Percentiles rank a stretch among this genome's conserved stretches.
Conservation (phyloP, 30 jellyfish, hydroid and myxozoan genomes). For the Cassiopea andromeda region DNA sequence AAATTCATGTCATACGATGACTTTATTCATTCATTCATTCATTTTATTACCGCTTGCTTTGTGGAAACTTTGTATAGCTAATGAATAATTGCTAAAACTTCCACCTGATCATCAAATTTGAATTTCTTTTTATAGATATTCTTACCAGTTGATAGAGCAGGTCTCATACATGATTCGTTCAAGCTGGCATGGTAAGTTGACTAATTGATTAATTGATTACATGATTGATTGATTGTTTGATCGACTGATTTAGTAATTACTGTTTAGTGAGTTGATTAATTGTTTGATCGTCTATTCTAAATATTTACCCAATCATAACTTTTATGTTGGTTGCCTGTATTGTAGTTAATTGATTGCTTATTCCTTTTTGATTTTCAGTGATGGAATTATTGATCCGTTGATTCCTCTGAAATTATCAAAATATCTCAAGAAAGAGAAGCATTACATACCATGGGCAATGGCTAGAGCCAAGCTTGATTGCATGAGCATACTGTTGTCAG, state of each 20-base stretch:
- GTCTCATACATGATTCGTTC: conserved; percentile 95
- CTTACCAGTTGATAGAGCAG: conserved; percentile 93
- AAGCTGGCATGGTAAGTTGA: conserved; percentile 88
- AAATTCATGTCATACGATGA: no score
- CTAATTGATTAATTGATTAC: not conserved
- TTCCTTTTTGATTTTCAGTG: conserved; percentile 52
- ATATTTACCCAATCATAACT: conserved; percentile 78
- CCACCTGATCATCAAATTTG: not conserved
- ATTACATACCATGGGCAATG: conserved; percentile 98
- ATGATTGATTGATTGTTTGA: not conserved
- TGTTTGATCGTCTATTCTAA: conserved; percentile 67
- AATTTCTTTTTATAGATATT: conserved; percentile 65
- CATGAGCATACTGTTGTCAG: conserved; percentile 54
- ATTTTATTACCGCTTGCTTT: not conserved
- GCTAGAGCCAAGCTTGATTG: conserved; percentile 93
- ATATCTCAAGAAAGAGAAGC: conserved; percentile 86
- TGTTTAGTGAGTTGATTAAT: not conserved
- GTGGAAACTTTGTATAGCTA: not conserved
- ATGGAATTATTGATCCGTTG: conserved; percentile 83
- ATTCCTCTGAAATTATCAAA: conserved; percentile 84
- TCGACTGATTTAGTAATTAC: not conserved
- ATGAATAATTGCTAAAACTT: no score
- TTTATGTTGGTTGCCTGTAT: conserved; percentile 38
- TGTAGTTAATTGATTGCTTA: not conserved
- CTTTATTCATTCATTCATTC: no score